Conservation (phyloP, 2,797 vertebrate species). For the Rachycentron canadum region DNA sequence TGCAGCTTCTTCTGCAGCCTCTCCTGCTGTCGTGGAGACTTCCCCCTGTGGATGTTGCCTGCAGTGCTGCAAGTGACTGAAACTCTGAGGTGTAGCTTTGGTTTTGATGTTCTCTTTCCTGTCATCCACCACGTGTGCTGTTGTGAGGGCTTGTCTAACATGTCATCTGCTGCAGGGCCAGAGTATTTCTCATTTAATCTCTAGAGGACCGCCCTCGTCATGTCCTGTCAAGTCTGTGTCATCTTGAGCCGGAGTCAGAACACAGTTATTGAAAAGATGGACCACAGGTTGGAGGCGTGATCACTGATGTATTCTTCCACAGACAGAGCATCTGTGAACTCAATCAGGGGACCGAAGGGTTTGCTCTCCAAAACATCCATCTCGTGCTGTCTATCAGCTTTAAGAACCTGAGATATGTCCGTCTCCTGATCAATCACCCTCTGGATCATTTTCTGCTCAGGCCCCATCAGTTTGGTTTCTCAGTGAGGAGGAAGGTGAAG, state of each 20-base stretch:
- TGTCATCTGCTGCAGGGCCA: not conserved
- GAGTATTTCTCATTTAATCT: not conserved
- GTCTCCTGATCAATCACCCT: not conserved
- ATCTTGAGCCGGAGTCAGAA: not conserved
- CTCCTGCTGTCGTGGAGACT: not conserved
- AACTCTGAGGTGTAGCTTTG: not conserved
- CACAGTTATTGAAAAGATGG: not conserved
- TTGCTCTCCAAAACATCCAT: too few relatives aligned
- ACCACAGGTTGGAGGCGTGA: not conserved
- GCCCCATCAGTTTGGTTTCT: not conserved
- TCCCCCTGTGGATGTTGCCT: not conserved
- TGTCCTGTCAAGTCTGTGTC: not conserved
- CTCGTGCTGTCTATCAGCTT: not conserved
- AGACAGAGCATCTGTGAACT: not conserved
- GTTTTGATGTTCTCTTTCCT: not conserved
- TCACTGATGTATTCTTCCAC: not conserved
- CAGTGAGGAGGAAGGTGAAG: not conserved
- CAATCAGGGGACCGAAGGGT: too few relatives aligned
- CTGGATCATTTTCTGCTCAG: not conserved
- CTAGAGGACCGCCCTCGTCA: not conserved
- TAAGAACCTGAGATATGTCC: not conserved
- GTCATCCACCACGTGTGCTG: not conserved
- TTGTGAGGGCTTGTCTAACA: too few relatives aligned
- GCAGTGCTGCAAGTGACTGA: not conserved
- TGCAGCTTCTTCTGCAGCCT: not conserved